Percentiles rank a stretch among this genome's conserved stretches.
These are phyloP conservation scores for Chirona hameri DNA, from an alignment of 2,888 invertebrate species.

Conservation along the genomic window DNA sequence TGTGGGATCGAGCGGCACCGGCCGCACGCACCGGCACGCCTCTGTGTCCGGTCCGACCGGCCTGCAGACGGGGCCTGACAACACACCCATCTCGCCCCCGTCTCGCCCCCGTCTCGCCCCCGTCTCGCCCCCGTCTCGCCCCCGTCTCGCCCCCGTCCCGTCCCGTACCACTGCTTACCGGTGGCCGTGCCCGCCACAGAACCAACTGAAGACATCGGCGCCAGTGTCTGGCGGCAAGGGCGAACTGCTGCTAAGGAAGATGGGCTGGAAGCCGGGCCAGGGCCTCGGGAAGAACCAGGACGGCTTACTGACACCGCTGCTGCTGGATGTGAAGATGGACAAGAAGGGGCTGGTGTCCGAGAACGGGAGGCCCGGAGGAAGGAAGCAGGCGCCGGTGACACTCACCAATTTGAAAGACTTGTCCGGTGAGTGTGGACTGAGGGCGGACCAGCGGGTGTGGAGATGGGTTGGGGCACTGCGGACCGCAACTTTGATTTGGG, in stretches of 20 bases:
- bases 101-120: no score
- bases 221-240: constrained; percentile 94
- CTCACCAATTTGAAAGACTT: constrained; percentile 29
- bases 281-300: constrained; percentile 94
- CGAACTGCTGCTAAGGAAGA: constrained; percentile 92
- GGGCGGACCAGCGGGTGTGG: no score
- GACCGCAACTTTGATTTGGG: no score
- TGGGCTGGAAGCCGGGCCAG: constrained; percentile 98
- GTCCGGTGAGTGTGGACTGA: not conserved
- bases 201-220: constrained; percentile 83
- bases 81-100: no score
- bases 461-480: no score
- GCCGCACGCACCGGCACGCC: constrained; percentile 34
- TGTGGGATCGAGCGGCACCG: not conserved
- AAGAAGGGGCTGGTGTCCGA: constrained; percentile 64
- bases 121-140: no score
- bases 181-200: constrained; percentile 55
- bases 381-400: constrained; percentile 49
- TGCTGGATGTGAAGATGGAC: constrained; percentile 93
- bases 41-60: no score
- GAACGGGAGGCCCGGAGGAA: not conserved
- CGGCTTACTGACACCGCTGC: constrained; percentile 81
- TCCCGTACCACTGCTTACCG: no score
- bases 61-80: no score
- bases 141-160: no score